Conservation (phyloP, 2,888 invertebrate genomes). For the Tetheella fluctuosa region DNA sequence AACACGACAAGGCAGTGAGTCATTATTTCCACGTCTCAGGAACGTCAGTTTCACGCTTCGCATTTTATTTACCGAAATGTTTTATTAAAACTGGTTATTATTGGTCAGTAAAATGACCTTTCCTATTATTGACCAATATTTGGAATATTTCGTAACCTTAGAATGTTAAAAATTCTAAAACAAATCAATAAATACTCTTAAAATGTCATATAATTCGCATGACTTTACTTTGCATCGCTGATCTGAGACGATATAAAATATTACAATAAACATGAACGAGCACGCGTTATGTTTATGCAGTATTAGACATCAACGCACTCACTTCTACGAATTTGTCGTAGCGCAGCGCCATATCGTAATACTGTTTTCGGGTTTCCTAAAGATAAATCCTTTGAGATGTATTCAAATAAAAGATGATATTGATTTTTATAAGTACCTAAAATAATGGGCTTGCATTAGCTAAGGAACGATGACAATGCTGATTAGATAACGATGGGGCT, state of each 20-base stretch:
- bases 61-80: not conserved
- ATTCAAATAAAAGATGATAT: too few relatives aligned
- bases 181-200: too few relatives aligned
- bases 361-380: too few relatives aligned
- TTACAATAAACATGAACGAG: not conserved
- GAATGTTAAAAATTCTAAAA: too few relatives aligned
- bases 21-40: not conserved
- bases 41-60: not conserved
- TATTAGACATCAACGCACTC: slow-evolving; percentile 1
- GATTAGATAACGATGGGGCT: too few relatives aligned
- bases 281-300: not conserved
- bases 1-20: slow-evolving; percentile 2
- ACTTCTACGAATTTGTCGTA: not conserved
- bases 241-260: too few relatives aligned
- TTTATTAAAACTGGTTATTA: not conserved
- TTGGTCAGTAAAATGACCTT: not conserved
- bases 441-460: too few relatives aligned
- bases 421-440: too few relatives aligned
- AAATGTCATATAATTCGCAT: not conserved
- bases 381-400: too few relatives aligned
- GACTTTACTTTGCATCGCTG: not conserved
- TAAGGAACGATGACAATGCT: too few relatives aligned
- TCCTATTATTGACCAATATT: too few relatives aligned
- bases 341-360: not conserved
- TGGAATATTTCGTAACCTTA: too few relatives aligned